These are phyloP conservation scores for Aurelia sp. DNA, from an alignment of 30 jellyfish, hydroid and myxozoan species.

Conservation along the genomic window DNA sequence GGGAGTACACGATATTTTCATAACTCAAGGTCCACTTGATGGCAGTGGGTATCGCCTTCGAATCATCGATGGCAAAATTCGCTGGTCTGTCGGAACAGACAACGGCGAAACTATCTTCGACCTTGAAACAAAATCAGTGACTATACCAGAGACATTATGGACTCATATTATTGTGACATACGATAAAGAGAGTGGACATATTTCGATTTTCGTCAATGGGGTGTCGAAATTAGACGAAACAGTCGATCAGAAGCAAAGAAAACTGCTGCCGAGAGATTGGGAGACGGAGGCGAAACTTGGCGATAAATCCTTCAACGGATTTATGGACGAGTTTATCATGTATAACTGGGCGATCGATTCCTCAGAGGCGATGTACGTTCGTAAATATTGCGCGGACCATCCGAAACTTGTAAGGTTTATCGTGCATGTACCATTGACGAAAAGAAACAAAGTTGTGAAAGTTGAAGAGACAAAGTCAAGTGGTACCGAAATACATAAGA, in stretches of 20 bases:
- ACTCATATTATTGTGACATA: slow-evolving; percentile 88
- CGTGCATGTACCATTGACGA: slow-evolving; percentile 95
- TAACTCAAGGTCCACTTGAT: slow-evolving; percentile 87
- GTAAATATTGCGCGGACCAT: slow-evolving; percentile 97
- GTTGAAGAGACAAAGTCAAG: not conserved
- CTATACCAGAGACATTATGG: slow-evolving; percentile 95
- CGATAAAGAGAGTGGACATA: slow-evolving; percentile 80
- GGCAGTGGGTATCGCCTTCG: slow-evolving; percentile 91
- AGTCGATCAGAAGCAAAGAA: slow-evolving; percentile 74
- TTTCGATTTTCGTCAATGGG: slow-evolving; percentile 82
- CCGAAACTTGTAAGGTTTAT: slow-evolving; percentile 97
- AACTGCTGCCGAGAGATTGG: slow-evolving; percentile 90
- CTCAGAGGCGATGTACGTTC: slow-evolving; percentile 90
- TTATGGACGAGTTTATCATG: slow-evolving; percentile 89
- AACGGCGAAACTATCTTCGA: slow-evolving; percentile 83
- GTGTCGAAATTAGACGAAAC: slow-evolving; percentile 63
- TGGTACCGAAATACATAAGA: no score
- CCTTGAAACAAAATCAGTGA: slow-evolving; percentile 63
- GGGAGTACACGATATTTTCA: slow-evolving; percentile 88
- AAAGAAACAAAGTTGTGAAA: slow-evolving; percentile 44
- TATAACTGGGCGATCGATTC: slow-evolving; percentile 96
- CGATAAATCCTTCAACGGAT: slow-evolving; percentile 83
- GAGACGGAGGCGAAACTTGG: slow-evolving; percentile 96
- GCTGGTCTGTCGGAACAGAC: slow-evolving; percentile 96
- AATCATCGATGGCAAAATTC: slow-evolving; percentile 85